Evolutionary conservation across 2,888 invertebrate species (phyloP).

Genomic region (Phorcus lineatus): DNA sequence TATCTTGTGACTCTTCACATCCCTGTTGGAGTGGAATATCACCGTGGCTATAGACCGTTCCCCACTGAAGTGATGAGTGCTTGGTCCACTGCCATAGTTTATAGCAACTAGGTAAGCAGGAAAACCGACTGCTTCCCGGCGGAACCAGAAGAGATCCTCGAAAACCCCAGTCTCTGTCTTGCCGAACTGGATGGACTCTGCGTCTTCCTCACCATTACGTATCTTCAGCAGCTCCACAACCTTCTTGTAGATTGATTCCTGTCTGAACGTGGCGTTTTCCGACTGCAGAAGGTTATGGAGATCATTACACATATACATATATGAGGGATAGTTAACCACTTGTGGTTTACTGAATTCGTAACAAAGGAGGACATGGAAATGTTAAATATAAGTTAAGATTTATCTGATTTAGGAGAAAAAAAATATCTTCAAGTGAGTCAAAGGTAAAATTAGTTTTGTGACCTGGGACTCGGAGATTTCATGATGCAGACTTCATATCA

Average conservation of each 20-base stretch:
- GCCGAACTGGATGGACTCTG: slow-evolving; percentile 73
- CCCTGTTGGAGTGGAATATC: slow-evolving; percentile 53
- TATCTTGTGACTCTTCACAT: neutral
- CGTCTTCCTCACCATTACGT: slow-evolving; percentile 46
- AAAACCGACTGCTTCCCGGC: slow-evolving; percentile 69
- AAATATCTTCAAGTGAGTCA: too few species aligned
- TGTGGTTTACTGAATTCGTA: too few species aligned
- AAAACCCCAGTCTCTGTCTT: slow-evolving; percentile 31
- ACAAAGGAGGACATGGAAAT: too few species aligned
- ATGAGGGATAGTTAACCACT: neutral
- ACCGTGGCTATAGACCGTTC: slow-evolving; percentile 46
- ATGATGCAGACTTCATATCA: too few species aligned
- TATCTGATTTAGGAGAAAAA: too few species aligned
- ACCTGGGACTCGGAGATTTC: too few species aligned
- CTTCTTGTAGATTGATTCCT: slow-evolving; percentile 41
- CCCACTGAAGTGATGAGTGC: slow-evolving; percentile 42
- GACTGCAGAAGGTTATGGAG: neutral
- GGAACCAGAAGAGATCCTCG: slow-evolving; percentile 62
- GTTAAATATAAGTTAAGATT: too few species aligned
- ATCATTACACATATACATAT: neutral
- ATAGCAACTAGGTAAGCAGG: slow-evolving; percentile 68
- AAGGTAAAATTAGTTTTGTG: too few species aligned
- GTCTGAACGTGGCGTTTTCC: neutral
- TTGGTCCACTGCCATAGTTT: slow-evolving; percentile 59
- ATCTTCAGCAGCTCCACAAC: slow-evolving; percentile 55